A percentile compares a stretch with the other conserved stretches of the same genome.
phyloP scores from a whole-genome alignment of 2,113 vertebrate genomes.

The Caranx melampygus region DNA sequence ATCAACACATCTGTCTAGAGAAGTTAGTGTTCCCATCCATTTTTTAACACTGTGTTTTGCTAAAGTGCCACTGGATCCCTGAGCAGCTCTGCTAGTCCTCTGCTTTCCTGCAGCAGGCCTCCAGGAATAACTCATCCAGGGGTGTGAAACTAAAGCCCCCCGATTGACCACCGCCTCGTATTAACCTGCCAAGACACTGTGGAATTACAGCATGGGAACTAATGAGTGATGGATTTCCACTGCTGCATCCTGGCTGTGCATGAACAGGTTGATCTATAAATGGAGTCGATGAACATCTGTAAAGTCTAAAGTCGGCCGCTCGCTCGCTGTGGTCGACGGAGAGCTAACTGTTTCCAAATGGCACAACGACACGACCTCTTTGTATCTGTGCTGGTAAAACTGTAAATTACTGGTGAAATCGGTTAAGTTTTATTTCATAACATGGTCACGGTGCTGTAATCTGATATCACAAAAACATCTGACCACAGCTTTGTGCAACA shows the following conservation, averaged over 20 bases:
- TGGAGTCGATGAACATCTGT: constrained; percentile 51
- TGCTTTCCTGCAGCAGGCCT: constrained; percentile 53
- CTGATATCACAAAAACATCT: constrained; percentile 7
- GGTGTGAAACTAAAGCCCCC: constrained; percentile 76
- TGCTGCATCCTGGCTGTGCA: constrained; percentile 30
- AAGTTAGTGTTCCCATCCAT: constrained; percentile 79
- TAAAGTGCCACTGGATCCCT: constrained; percentile 78
- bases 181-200: constrained; percentile 48
- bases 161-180: constrained; percentile 30
- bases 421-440: constrained; percentile 1
- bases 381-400: constrained; percentile 14
- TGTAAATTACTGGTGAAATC: constrained; percentile 1
- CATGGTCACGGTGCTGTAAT: neutral
- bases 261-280: constrained; percentile 66
- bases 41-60: constrained; percentile 77
- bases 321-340: constrained; percentile 30
- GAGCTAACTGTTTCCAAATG: constrained; percentile 64
- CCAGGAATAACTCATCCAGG: constrained; percentile 32
- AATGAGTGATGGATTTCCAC: constrained; percentile 52
- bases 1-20: constrained; percentile 81
- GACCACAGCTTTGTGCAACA: neutral
- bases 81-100: constrained; percentile 38
- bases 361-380: constrained; percentile 6
- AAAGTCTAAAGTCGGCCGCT: constrained; percentile 27
- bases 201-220: constrained; percentile 45